These are phyloP conservation scores for Indicator maculatus DNA, from an alignment of 2,113 vertebrate species.

Conservation along the genomic window DNA sequence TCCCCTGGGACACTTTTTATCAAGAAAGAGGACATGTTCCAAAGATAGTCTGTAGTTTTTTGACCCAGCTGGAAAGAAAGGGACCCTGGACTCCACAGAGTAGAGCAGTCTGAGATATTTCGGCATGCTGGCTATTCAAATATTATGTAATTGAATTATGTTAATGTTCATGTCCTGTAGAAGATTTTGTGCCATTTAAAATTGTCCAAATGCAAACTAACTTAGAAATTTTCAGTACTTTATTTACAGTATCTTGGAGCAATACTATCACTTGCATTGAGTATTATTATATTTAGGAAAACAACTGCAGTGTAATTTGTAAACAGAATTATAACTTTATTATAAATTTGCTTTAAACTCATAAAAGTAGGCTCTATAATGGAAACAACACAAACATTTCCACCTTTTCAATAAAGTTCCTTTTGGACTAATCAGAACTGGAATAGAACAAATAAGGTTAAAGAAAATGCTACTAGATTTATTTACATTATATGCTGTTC, in stretches of 20 bases:
- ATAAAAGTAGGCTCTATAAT: not conserved
- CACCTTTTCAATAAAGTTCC: not conserved
- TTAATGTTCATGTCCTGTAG: not conserved
- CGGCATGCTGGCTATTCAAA: not conserved
- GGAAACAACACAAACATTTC: not conserved
- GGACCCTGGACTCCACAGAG: not conserved
- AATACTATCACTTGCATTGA: not conserved
- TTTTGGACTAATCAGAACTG: not conserved
- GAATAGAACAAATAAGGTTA: not conserved
- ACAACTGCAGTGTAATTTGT: not conserved
- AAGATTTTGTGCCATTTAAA: not conserved
- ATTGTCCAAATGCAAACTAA: not conserved
- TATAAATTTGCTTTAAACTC: not conserved
- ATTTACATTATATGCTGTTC: not conserved
- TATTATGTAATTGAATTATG: conserved; percentile 27
- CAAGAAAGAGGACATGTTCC: not conserved
- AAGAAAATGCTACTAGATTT: not conserved
- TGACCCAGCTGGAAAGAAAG: not conserved
- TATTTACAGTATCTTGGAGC: not conserved
- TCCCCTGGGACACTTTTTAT: not conserved
- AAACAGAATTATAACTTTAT: not conserved
- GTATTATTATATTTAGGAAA: not conserved
- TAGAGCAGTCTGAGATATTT: not conserved
- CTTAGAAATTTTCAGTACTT: not conserved
- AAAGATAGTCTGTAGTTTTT: not conserved